A percentile compares a stretch with the other conserved stretches of the same genome.
Evolutionary conservation across 2,888 invertebrate genomes (phyloP).

Genomic region (Tethea ocularis): DNA sequence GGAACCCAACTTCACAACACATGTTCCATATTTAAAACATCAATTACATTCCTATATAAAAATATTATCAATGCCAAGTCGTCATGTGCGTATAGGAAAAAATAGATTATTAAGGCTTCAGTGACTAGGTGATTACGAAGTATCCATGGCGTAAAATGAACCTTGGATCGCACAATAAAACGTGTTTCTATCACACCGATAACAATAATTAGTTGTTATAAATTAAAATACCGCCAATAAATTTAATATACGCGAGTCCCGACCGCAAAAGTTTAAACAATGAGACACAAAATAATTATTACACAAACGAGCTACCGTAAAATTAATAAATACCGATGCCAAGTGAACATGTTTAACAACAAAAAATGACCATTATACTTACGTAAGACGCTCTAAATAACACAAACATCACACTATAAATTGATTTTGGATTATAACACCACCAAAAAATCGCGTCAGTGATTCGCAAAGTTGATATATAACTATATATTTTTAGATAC

Average conservation of each 20-base stretch:
- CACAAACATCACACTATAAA: constrained; percentile 71
- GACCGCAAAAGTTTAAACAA: background rate
- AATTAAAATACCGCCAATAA: constrained; percentile 1
- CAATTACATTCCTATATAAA: constrained; percentile 38
- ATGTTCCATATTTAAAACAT: constrained; percentile 23
- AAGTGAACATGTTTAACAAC: constrained; percentile 54
- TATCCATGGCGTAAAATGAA: constrained; percentile 15
- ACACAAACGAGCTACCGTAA: background rate
- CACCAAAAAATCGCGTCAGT: constrained; percentile 23
- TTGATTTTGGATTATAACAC: constrained; percentile 55
- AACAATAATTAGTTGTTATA: background rate
- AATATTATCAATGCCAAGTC: constrained; percentile 52
- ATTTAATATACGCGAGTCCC: constrained; percentile 1
- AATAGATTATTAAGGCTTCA: constrained; percentile 55
- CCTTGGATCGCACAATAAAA: constrained; percentile 29
- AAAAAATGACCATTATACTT: constrained; percentile 67
- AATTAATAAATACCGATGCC: background rate
- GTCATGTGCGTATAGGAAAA: constrained; percentile 33
- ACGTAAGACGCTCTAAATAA: constrained; percentile 77
- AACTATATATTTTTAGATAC: constrained; percentile 18
- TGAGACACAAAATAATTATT: background rate
- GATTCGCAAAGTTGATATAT: background rate
- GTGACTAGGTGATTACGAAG: constrained; percentile 27
- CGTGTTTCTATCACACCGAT: constrained; percentile 6
- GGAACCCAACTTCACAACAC: background rate